These are phyloP conservation scores for Apogon hyalosoma DNA, from an alignment of 2,797 vertebrate genomes.

Conservation along the genomic window DNA sequence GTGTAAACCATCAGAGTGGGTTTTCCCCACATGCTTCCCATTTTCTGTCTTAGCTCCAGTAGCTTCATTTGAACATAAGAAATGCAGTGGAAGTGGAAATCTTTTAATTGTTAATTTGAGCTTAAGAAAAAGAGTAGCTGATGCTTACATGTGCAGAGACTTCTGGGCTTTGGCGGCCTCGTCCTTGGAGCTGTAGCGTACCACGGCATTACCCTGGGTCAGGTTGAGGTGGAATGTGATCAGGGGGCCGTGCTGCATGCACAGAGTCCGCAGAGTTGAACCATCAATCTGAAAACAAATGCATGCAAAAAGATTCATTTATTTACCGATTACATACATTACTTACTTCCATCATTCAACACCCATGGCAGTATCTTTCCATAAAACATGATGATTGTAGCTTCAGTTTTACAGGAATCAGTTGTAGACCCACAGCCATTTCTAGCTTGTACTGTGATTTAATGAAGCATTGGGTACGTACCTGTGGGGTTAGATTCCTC, in stretches of 20 bases:
- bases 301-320: background rate
- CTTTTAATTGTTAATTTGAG: background rate
- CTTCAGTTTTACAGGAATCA: background rate
- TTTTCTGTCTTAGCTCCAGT: background rate
- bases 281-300: conserved; percentile 90
- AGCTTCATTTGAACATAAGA: background rate
- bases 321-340: background rate
- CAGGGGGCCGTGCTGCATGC: conserved; percentile 97
- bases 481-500: conserved; percentile 98
- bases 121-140: background rate
- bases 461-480: conserved; percentile 57
- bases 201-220: conserved; percentile 98
- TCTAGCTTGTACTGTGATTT: background rate
- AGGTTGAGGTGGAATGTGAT: conserved; percentile 99
- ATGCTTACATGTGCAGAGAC: conserved; percentile 95
- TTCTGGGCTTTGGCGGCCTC: conserved; percentile 98
- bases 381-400: background rate
- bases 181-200: conserved; percentile 98
- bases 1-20: background rate
- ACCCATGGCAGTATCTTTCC: too few species aligned
- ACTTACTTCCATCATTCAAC: background rate
- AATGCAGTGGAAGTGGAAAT: background rate
- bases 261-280: conserved; percentile 95
- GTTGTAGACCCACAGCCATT: background rate
- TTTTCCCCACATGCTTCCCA: background rate